Conservation (phyloP, 2,113 vertebrate species). For the Cyprinodon brontotheroides region DNA sequence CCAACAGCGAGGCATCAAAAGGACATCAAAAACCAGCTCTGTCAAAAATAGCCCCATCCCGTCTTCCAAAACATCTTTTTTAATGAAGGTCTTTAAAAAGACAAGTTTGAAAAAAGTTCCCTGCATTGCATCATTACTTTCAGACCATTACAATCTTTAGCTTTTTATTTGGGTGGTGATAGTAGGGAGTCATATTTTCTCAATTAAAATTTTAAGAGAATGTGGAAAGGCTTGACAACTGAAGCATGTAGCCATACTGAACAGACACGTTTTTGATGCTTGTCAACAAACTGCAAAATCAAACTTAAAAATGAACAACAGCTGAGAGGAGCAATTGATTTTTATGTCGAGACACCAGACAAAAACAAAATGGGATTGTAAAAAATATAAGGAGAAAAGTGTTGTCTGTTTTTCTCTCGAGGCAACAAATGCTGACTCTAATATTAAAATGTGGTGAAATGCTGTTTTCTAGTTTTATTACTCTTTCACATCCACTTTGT, state of each 20-base stretch:
- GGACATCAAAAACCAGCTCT: constrained; percentile 27
- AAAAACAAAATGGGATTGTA: not conserved
- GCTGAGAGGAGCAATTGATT: constrained; percentile 37
- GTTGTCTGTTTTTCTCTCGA: constrained; percentile 5
- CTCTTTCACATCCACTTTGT: not conserved
- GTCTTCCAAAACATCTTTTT: constrained; percentile 1
- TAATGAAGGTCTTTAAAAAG: constrained; percentile 23
- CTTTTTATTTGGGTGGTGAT: not conserved
- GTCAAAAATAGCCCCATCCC: constrained; percentile 28
- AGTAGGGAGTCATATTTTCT: not conserved
- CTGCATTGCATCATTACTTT: not conserved
- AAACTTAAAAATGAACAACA: constrained; percentile 16
- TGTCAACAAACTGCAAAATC: constrained; percentile 21
- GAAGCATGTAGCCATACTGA: not conserved
- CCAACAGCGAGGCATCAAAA: constrained; percentile 19
- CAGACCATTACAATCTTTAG: not conserved
- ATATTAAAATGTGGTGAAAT: constrained; percentile 11
- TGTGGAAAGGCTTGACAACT: not conserved
- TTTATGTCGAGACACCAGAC: constrained; percentile 9
- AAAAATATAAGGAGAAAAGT: constrained; percentile 10
- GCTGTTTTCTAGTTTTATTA: constrained; percentile 17
- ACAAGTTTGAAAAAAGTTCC: not conserved
- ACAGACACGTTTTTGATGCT: constrained; percentile 14
- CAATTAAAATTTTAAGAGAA: constrained; percentile 1
- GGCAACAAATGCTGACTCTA: not conserved